Evolutionary conservation across 2,888 invertebrate species (phyloP).

Genomic region (Mylabris sibirica): DNA sequence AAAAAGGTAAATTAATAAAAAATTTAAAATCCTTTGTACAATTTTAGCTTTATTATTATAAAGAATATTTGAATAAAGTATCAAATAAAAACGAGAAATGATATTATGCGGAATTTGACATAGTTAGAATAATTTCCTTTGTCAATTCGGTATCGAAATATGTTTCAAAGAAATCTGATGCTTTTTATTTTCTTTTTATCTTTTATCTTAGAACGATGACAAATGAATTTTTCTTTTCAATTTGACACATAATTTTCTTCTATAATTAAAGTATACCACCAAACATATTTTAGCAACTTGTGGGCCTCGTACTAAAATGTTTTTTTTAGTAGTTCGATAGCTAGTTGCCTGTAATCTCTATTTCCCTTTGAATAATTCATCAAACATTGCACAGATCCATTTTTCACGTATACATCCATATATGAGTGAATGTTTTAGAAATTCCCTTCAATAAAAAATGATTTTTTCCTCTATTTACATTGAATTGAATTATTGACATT

Average conservation of each 20-base stretch:
- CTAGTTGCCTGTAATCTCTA: not conserved
- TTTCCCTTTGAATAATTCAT: constrained; percentile 7
- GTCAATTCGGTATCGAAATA: not conserved
- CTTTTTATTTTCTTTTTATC: not conserved
- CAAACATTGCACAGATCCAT: not conserved
- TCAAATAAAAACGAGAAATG: not conserved
- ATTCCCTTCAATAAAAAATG: not conserved
- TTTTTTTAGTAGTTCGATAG: not conserved
- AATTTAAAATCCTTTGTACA: not conserved
- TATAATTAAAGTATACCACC: not conserved
- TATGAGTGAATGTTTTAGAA: not conserved
- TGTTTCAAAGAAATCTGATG: not conserved
- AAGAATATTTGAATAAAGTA: no score
- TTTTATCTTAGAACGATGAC: constrained; percentile 3
- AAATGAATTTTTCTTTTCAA: not conserved
- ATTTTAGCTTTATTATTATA: not conserved
- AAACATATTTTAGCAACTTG: not conserved
- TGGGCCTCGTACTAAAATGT: not conserved
- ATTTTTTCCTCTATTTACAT: not conserved
- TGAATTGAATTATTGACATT: not conserved
- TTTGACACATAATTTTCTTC: not conserved
- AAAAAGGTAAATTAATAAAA: not conserved
- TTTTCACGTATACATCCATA: not conserved
- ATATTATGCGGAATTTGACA: not conserved
- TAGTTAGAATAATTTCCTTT: not conserved